Evolutionary conservation across 2,113 vertebrate species (phyloP).

Genomic region (Chaetodon auriga): DNA sequence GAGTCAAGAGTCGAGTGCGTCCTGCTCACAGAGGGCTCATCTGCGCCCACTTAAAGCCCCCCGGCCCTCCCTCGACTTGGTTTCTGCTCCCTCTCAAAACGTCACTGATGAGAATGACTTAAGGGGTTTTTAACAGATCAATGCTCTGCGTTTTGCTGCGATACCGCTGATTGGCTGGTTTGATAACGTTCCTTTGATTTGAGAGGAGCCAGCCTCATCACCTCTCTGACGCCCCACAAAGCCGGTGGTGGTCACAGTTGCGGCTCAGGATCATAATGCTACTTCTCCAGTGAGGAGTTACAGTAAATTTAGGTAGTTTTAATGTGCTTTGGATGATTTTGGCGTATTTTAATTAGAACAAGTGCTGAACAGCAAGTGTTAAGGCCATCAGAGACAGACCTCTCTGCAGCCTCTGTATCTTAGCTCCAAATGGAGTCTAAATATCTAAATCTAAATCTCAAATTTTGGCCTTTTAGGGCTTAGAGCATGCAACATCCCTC

Average conservation of each 20-base stretch:
- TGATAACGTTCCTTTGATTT: neutral
- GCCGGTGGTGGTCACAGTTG: neutral
- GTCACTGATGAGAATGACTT: neutral
- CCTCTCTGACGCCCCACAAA: neutral
- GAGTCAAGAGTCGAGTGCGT: neutral
- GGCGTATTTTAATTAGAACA: neutral
- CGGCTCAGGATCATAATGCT: neutral
- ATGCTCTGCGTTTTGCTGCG: neutral
- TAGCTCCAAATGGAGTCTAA: neutral
- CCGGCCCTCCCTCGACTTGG: neutral
- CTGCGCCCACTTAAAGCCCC: neutral
- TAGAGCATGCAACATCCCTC: too few relatives aligned
- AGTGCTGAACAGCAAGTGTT: too few relatives aligned
- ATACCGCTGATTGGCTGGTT: neutral
- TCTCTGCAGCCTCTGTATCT: too few relatives aligned
- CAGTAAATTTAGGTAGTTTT: neutral
- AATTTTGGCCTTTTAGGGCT: too few relatives aligned
- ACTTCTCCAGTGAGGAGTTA: neutral
- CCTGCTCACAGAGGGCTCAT: neutral
- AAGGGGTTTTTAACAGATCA: conserved; percentile 18
- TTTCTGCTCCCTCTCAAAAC: neutral
- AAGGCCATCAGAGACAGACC: neutral
- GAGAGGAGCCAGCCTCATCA: neutral
- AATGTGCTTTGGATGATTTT: neutral
- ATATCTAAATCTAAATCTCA: too few relatives aligned